These are phyloP conservation scores for Delichon dasypus DNA, from an alignment of 2,797 vertebrate genomes.

Conservation along the genomic window DNA sequence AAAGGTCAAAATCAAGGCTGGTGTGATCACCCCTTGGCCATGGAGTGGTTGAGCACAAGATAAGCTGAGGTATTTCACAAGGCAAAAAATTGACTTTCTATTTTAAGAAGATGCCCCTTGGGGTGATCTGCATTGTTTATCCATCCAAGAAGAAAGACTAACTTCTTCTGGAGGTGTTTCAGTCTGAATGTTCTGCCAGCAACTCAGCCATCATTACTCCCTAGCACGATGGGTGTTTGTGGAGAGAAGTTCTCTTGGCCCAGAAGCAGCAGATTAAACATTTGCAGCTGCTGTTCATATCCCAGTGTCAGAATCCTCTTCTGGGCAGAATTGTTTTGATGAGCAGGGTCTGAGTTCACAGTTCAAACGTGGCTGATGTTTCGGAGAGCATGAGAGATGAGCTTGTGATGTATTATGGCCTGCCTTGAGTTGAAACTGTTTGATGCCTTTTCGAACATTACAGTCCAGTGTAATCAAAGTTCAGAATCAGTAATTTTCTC, in stretches of 20 bases:
- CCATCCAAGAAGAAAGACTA: neutral
- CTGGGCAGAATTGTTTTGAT: neutral
- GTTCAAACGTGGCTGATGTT: neutral
- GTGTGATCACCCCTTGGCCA: neutral
- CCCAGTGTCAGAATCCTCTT: neutral
- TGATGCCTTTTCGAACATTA: neutral
- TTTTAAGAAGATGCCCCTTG: neutral
- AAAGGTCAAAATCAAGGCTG: neutral
- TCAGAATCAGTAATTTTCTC: neutral
- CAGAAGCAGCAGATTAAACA: neutral
- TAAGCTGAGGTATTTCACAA: neutral
- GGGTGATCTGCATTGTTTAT: neutral
- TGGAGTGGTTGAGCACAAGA: neutral
- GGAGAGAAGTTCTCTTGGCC: neutral
- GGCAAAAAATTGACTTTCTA: neutral
- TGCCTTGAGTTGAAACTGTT: neutral
- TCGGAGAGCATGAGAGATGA: neutral
- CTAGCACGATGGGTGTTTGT: rapidly evolving
- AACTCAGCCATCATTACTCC: neutral
- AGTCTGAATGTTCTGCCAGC: neutral
- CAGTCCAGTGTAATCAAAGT: neutral
- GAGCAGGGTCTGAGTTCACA: neutral
- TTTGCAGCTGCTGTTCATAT: neutral
- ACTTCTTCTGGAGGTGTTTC: neutral
- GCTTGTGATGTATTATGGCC: neutral